phyloP scores from a whole-genome alignment of 2,888 invertebrate genomes.

The Chorisops tibialis region DNA sequence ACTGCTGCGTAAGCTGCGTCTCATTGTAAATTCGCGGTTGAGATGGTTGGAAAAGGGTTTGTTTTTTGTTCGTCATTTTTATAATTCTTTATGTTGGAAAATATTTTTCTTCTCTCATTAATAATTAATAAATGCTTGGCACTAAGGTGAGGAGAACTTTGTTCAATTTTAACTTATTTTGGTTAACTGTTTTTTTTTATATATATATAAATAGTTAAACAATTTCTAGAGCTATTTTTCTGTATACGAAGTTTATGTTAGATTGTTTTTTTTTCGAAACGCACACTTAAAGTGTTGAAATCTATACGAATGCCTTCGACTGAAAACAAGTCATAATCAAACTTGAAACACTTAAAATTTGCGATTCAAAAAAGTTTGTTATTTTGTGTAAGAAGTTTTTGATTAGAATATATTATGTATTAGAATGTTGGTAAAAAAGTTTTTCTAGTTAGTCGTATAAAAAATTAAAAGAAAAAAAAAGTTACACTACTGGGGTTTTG shows the following conservation, averaged over 20 bases:
- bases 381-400: neutral
- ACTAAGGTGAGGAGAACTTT: conserved; percentile 13
- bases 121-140: conserved; percentile 8
- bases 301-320: neutral
- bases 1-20: too few relatives aligned
- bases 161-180: conserved; percentile 10
- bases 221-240: too few relatives aligned
- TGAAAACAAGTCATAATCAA: too few relatives aligned
- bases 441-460: neutral
- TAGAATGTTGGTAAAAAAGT: neutral
- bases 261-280: neutral
- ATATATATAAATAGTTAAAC: too few relatives aligned
- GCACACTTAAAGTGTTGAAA: neutral
- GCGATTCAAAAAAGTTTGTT: too few relatives aligned
- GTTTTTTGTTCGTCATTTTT: too few relatives aligned
- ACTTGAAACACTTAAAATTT: neutral
- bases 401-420: neutral
- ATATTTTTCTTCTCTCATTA: too few relatives aligned
- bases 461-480: too few relatives aligned
- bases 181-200: neutral
- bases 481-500: too few relatives aligned
- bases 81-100: too few relatives aligned
- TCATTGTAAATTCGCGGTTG: too few relatives aligned
- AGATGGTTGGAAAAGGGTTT: too few relatives aligned
- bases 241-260: neutral